Conservation (phyloP, 2,113 vertebrate genomes). For the Serinus canaria region DNA sequence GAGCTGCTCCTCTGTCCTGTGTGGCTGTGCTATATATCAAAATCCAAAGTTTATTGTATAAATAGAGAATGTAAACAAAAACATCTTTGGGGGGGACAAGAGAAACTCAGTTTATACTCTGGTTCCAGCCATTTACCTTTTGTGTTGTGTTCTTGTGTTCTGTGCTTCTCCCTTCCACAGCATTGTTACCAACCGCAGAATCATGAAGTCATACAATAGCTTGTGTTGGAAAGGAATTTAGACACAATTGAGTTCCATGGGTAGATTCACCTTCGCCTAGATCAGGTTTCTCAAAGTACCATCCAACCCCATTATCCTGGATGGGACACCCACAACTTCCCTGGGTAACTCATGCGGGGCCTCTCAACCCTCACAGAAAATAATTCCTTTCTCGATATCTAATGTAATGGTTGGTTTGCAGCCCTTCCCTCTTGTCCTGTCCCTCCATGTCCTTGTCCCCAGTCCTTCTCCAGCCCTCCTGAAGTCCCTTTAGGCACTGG, state of each 20-base stretch:
- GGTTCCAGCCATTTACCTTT: neutral
- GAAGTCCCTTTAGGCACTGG: neutral
- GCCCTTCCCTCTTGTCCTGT: neutral
- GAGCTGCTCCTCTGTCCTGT: neutral
- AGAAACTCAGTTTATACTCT: neutral
- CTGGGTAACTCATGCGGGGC: neutral
- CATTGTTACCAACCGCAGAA: neutral
- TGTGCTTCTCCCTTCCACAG: neutral
- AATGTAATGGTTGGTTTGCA: neutral
- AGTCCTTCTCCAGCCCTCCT: neutral
- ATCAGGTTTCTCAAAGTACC: neutral
- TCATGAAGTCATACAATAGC: neutral
- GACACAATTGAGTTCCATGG: neutral
- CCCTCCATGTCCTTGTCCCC: neutral
- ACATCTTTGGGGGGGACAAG: too few relatives aligned
- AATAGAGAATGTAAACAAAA: neutral
- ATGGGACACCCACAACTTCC: neutral
- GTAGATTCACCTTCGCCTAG: too few relatives aligned
- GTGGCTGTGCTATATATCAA: neutral
- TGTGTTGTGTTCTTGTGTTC: neutral
- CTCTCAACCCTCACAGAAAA: neutral
- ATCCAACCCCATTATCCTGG: neutral
- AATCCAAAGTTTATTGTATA: neutral
- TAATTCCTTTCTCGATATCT: neutral
- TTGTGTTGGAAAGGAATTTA: neutral